Base-by-base conservation (phyloP, 2,797 vertebrate species). In the Pangasius macronema region DNA sequence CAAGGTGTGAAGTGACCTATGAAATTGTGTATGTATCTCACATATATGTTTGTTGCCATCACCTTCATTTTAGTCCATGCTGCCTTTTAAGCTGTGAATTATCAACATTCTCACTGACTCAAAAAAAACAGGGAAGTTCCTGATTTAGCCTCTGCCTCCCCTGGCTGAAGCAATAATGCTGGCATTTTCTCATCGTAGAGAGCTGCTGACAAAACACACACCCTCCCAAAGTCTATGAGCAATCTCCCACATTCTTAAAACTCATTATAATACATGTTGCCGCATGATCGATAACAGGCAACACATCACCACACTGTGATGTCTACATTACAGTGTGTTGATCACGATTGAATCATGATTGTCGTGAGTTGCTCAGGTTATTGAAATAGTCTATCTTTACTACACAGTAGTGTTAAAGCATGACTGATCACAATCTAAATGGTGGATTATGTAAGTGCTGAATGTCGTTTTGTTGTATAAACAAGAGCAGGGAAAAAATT, bases 161-260 rank as follows among this genome's bases (percentile, higher is more conserved):
- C 30, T 33, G 49, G 68, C 67, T 82, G 63, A 80, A 87, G 86
- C 59, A 86, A 86, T 72, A 89, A 84, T 33, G 61, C 63, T 83
- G 67, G 85, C 55, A 61, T 82, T 77, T 80, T 73, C 51, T 70
- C 84, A 81, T n/a, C n/a, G 5, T 57, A 39, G 61, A 57, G 36
- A 85, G 39, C 61, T 87, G 86, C 89, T 90, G 88, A 90, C 84
- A 87, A 51, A 22, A 87, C 79, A 84, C 57, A 82, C 84, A 84
- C 51, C 84, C 86, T 88, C 82, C 57, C 27, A 39, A 84, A 72
- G 51, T 77, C 68, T 51, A 61, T 51, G 77, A 87, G 82, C 36
- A 70, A 42, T 24, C 75, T 53, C 85, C 59, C 63, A n/a, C 57
- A 10, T 39, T 65, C 30, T 14, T 49, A 75, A 55, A 79, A 80